Evolutionary conservation across 1,140 invertebrate genomes (phyloP).

Genomic region (Globodera ellingtonae): DNA sequence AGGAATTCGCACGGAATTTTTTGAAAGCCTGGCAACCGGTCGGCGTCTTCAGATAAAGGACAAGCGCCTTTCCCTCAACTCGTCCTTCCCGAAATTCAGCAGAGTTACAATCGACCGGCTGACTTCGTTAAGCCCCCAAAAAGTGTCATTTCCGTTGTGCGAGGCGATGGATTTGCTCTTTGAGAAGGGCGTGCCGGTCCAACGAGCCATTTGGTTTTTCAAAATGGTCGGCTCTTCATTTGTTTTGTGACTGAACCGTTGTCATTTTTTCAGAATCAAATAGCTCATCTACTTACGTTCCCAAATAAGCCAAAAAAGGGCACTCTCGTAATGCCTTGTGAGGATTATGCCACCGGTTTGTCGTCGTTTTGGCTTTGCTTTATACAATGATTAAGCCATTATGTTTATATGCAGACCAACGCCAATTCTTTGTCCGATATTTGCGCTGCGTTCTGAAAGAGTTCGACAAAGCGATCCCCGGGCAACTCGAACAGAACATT

Average conservation of each 20-base stretch:
- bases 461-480: conserved; percentile 31
- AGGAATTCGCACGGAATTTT: conserved; percentile 30
- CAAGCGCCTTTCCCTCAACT: conserved; percentile 39
- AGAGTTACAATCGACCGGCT: background rate
- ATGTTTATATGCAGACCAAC: conserved; percentile 36
- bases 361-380: background rate
- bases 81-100: conserved; percentile 41
- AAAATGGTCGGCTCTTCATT: conserved; percentile 38
- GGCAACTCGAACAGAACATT: conserved; percentile 36
- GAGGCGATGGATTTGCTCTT: conserved; percentile 52
- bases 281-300: conserved; percentile 25
- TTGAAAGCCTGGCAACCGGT: conserved; percentile 44
- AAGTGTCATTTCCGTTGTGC: conserved; percentile 8
- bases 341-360: conserved; percentile 25
- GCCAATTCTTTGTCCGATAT: conserved; percentile 40
- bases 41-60: conserved; percentile 23
- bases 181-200: conserved; percentile 45
- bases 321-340: conserved; percentile 29
- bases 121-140: conserved; percentile 16
- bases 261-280: conserved; percentile 30
- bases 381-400: background rate
- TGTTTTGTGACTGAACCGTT: background rate
- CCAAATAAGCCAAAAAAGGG: conserved; percentile 32
- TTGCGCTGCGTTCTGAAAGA: conserved; percentile 35
- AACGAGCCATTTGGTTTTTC: conserved; percentile 54